Evolutionary conservation across 2,797 vertebrate genomes (phyloP), one percentile per base, ranked within the genome.

Genomic region (Pangasius krempfi): DNA sequence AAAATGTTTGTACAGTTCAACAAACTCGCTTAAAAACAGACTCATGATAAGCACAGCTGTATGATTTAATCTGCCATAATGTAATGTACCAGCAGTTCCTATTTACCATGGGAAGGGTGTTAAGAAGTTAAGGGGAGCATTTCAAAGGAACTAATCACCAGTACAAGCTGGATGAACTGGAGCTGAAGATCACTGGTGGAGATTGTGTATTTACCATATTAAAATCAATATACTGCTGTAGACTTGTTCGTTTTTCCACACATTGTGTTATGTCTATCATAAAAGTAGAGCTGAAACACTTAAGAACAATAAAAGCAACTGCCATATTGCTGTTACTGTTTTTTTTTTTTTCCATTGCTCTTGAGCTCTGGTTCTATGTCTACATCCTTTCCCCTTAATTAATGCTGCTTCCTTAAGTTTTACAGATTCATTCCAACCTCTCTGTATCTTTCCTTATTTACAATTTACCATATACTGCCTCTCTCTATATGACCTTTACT

Each of bases 41-140:
- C 22, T 88, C 64, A 54, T 56, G 84, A 91, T 91, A 79, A 88
- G 85, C 52, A 83, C 44, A 72, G 27, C 44, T 70, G 84, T 72
- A 73, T 64, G 33, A 47, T 56, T 90, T 8, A 81, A 76, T 88
- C 25, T 80, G 52, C n/a, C 62, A 8, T 85, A 85, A 76, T 58
- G 47, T 33, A 52, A 56, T 85, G 85, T 82, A 33, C 52, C 79
- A 62, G n/a, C 2, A 79, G 22, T 81, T 52, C 25, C n/a, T 76
- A 27, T 87, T 70, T 60, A 7, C 66, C 22, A 66, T 80, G 68
- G 40, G 72, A 89, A 64, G 20, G 30, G 72, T 44, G 33, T 86
- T 37, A 33, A 14, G 66, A 22, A 78, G 20, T 13, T 68, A 5
- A 84, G 22, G 33, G 27, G 30, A 76, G 37, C 1, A 20, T 37